phyloP scores from a whole-genome alignment of 2,113 vertebrate genomes.

The Cynoglossus semilaevis region DNA sequence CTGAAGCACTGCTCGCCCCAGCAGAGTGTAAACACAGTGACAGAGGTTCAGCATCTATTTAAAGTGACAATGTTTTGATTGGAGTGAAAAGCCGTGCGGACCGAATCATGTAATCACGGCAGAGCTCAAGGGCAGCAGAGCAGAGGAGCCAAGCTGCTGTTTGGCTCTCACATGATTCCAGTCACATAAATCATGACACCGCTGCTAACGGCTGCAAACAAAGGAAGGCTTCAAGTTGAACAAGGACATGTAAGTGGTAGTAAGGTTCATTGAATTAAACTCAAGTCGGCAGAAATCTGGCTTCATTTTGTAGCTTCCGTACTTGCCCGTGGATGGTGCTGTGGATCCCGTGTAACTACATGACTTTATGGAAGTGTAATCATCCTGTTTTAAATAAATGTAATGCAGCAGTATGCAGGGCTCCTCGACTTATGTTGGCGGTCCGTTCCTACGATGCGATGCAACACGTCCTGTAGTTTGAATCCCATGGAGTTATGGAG shows the following conservation, averaged over 20 bases:
- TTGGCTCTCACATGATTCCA: constrained; percentile 11
- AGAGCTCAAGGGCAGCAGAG: constrained; percentile 44
- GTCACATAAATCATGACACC: constrained; percentile 30
- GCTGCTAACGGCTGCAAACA: background rate
- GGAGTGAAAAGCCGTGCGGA: constrained; percentile 35
- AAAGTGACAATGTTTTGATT: constrained; percentile 59
- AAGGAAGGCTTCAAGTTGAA: background rate
- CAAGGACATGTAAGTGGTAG: background rate
- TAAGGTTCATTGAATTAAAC: background rate
- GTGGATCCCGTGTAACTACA: no score
- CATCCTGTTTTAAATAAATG: no score
- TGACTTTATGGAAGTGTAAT: no score
- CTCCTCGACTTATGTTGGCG: no score
- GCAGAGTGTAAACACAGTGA: constrained; percentile 35
- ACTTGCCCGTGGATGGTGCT: no score
- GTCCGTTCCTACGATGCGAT: no score
- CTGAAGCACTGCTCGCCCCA: constrained; percentile 2
- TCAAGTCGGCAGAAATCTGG: no score
- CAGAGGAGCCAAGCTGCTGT: constrained; percentile 23
- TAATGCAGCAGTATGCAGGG: no score
- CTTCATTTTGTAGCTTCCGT: no score
- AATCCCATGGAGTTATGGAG: no score
- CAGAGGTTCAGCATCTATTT: constrained; percentile 36
- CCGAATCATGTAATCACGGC: constrained; percentile 35
- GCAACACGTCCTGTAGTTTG: no score